Evolutionary conservation across 2,888 invertebrate genomes (phyloP), one percentile per base, ranked within the genome.

Genomic region (Erannis defoliaria): DNA sequence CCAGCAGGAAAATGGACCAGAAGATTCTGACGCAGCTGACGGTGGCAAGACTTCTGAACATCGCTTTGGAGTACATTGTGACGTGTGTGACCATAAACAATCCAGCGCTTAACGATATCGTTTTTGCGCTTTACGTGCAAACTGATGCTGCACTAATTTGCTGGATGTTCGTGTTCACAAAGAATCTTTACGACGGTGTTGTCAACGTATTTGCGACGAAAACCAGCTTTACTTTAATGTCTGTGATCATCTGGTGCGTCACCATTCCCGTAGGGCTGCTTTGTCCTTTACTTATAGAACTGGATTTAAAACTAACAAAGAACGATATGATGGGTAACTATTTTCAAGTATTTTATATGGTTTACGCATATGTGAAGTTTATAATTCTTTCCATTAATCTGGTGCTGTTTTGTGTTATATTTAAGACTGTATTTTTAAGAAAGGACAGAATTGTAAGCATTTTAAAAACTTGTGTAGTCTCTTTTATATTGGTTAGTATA

Each of bases 131-230:
- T 0, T 88, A 85, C 59, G 37, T 81, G 3, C 83, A 84, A 33
- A 81, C 80, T 0, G 90, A 90, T 35, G 74, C 79, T 0, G 81
- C 78, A 0, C 54, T 89, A 0, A 64, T 88, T 0, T 74, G 76
- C 12, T 84, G 87, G 78, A 90, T 88, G 87, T 85, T 85, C 37
- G 60, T 88, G 1, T 89, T 86, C 59, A 84, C 86, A 0, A 87
- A 84, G 63, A 84, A 87, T 54, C 64, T 90, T 6, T 89, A 88
- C 64, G 80, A 86, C 14, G 88, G 88, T 73, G 76, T 88, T 5
- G 80, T 89, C 1, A 42, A 80, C 2, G 89, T 86, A 40, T 86
- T 85, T 29, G 61, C 67, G 1, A 45, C 73, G 4, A 76, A 76
- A 37, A 63, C 61, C 10, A 80, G 74, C 35, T 71, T 88, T 2